Evolutionary conservation across 2,888 invertebrate genomes (phyloP), one percentile per base, ranked within the genome.

Genomic region (Achlya flavicornis): DNA sequence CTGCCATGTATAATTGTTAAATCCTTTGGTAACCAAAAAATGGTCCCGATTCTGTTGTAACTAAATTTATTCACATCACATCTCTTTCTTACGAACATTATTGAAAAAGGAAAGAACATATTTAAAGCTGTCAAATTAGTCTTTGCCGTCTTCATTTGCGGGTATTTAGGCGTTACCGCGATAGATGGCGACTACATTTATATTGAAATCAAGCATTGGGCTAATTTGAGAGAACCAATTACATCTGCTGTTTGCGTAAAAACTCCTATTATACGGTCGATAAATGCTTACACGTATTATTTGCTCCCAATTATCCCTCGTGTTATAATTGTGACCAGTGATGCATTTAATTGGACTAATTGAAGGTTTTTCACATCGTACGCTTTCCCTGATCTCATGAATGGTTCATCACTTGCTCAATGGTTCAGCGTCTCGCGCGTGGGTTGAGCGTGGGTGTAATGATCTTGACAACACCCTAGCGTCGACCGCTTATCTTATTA

Each of bases 371-470:
- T 53, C 53, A 53, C 19, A 19, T 53, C 53, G 53, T 16, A 19
- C 53, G 53, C 53, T 53, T 53, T 53, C 53, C n/a, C 19, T 53
- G 53, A 58, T 63, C 59, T 62, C 46, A 65, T 62, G 32, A 62
- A 63, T 63, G 65, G 58, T 63, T 62, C 53, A 61, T 64, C 61
- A 16, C 11, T 66, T 59, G 58, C 61, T 63, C 58, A 64, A 66
- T 69, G 61, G 58, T 66, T 60, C 57, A 38, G 38, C 38, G 10
- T 10, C 12, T 12, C 41, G 14, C 57, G 71, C 67, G 84, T 76
- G 74, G 74, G 72, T 70, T 63, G 64, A 12, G 62, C 61, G 84
- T 83, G 75, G 84, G 83, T 68, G 78, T 70, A 63, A 72, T 68
- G 76, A 70, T 74, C 78, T 76, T 77, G 75, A 73, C 76, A 72